phyloP scores from a whole-genome alignment of 2,888 invertebrate genomes.

The Chromoteleia sp. region DNA sequence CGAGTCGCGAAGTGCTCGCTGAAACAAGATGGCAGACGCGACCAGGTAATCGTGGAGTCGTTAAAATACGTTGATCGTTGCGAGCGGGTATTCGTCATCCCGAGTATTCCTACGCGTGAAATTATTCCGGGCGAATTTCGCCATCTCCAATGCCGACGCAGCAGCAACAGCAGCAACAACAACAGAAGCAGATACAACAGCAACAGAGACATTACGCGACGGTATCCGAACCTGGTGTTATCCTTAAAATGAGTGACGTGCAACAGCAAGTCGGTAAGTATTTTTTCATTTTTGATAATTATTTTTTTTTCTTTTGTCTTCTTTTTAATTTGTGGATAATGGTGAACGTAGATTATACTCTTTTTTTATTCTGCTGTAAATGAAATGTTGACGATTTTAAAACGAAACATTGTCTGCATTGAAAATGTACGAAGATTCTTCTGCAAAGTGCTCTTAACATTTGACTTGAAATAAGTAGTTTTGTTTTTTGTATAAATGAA shows the following conservation, averaged over 20 bases:
- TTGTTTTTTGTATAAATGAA: too few relatives aligned
- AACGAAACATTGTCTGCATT: too few relatives aligned
- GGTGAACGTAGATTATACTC: neutral
- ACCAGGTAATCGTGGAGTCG: constrained; percentile 44
- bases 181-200: constrained; percentile 40
- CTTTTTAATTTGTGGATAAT: neutral
- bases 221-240: constrained; percentile 54
- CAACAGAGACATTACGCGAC: constrained; percentile 51
- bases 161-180: constrained; percentile 59
- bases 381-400: too few relatives aligned
- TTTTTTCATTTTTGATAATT: constrained; percentile 18
- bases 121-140: constrained; percentile 19
- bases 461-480: neutral
- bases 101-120: constrained; percentile 4
- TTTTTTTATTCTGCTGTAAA: neutral
- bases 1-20: constrained; percentile 36
- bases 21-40: constrained; percentile 47
- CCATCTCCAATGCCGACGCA: constrained; percentile 61
- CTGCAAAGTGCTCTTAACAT: too few relatives aligned
- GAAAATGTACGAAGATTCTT: neutral
- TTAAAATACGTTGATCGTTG: constrained; percentile 9
- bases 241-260: constrained; percentile 67
- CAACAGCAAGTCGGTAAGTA: constrained; percentile 68
- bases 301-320: neutral
- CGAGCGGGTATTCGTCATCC: neutral